Evolutionary conservation across 2,797 vertebrate genomes (phyloP).

Genomic region (Thunnus albacares): DNA sequence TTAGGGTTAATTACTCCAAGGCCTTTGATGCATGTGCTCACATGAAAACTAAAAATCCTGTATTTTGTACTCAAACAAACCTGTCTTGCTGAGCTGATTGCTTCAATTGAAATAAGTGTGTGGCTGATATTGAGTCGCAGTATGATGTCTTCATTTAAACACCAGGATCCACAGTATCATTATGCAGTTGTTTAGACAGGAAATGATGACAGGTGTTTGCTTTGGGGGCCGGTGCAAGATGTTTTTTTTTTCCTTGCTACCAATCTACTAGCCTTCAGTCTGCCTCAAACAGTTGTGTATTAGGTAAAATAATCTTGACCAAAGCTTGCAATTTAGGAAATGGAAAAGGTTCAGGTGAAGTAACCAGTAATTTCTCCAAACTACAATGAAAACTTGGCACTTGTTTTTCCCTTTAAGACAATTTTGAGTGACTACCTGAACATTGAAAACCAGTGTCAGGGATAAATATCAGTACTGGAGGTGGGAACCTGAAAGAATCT

Average conservation of each 20-base stretch:
- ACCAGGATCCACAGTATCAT: constrained; percentile 10
- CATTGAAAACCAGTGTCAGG: background rate
- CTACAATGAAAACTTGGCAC: background rate
- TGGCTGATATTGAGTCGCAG: constrained; percentile 26
- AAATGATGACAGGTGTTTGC: constrained; percentile 41
- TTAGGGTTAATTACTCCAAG: constrained; percentile 79
- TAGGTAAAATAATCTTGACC: background rate
- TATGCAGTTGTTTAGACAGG: constrained; percentile 31
- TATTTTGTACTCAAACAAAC: constrained; percentile 76
- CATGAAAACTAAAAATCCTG: constrained; percentile 48
- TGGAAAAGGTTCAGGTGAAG: background rate
- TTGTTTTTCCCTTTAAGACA: background rate
- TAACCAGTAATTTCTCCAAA: background rate
- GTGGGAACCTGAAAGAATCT: background rate
- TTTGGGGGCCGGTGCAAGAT: background rate
- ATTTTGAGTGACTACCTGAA: too few relatives aligned
- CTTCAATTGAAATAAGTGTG: constrained; percentile 51
- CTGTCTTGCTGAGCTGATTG: constrained; percentile 63
- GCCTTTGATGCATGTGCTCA: constrained; percentile 72
- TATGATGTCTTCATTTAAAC: constrained; percentile 51
- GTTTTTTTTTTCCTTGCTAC: background rate
- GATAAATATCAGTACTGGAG: background rate
- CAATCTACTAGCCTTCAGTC: background rate
- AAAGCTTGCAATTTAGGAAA: background rate
- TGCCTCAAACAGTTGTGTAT: background rate